Conservation (phyloP, 2,113 vertebrate species). For the Plecturocebus donacophilus region DNA sequence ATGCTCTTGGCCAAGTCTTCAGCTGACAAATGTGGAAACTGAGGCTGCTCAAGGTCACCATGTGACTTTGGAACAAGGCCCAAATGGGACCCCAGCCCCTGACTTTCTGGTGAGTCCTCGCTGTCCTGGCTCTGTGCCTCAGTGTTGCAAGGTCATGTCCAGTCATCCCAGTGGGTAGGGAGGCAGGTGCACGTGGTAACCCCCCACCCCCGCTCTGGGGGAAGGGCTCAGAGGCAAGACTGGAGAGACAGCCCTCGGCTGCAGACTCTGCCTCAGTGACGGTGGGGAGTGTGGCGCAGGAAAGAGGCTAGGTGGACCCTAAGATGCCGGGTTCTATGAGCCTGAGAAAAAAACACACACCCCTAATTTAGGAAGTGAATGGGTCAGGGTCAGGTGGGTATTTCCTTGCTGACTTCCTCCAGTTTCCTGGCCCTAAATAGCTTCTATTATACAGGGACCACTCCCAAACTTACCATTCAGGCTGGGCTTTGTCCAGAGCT, state of each 20-base stretch:
- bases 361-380: neutral
- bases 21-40: neutral
- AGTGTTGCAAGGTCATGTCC: neutral
- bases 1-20: neutral
- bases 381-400: neutral
- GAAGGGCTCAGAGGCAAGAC: neutral
- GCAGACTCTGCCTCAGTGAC: neutral
- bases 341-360: neutral
- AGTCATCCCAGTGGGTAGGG: neutral
- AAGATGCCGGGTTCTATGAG: neutral
- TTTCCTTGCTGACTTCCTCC: neutral
- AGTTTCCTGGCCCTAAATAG: neutral
- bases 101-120: neutral
- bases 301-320: neutral
- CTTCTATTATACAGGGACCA: neutral
- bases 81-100: fast-evolving
- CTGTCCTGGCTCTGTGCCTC: neutral
- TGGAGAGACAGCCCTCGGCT: too few relatives aligned
- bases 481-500: neutral
- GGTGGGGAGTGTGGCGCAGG: neutral
- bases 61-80: neutral
- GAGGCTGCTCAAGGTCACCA: neutral
- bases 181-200: fast-evolving
- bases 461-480: neutral
- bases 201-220: neutral